phyloP scores from a whole-genome alignment of 2,113 vertebrate genomes.

The Brienomyrus longianalis region DNA sequence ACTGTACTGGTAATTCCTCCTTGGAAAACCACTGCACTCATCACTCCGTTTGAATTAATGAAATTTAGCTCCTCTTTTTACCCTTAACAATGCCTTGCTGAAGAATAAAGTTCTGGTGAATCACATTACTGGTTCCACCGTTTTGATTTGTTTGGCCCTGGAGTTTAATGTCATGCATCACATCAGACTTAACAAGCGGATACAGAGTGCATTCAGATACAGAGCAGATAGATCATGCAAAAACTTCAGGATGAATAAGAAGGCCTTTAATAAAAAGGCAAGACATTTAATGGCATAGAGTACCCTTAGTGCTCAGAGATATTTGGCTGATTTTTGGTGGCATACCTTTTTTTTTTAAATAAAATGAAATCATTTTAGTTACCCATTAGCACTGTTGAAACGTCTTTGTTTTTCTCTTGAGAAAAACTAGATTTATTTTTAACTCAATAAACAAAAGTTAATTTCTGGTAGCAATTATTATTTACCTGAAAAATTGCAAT shows the following conservation, averaged over 20 bases:
- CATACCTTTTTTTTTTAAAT: not conserved
- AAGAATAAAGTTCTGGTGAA: not conserved
- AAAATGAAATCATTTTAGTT: not conserved
- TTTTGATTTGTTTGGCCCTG: not conserved
- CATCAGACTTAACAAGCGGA: not conserved
- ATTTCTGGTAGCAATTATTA: not conserved
- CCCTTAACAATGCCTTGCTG: not conserved
- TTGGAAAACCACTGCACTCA: not conserved
- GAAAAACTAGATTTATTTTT: not conserved
- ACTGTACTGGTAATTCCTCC: not conserved
- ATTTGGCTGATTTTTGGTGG: not conserved
- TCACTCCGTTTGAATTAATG: not conserved
- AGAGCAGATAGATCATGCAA: not conserved
- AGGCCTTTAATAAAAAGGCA: not conserved
- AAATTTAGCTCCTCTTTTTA: not conserved
- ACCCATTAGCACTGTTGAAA: not conserved
- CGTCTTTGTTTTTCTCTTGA: not conserved
- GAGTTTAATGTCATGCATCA: not conserved
- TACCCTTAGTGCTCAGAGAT: not conserved
- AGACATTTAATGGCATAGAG: not conserved
- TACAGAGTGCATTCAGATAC: not conserved
- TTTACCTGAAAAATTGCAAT: not conserved
- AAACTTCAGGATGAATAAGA: not conserved
- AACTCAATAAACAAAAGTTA: not conserved
- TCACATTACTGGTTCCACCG: not conserved